A percentile compares a stretch with the other conserved stretches of the same genome.
These are phyloP conservation scores for Saccopteryx bilineata DNA, from an alignment of 2,113 vertebrate genomes.

Conservation along the genomic window DNA sequence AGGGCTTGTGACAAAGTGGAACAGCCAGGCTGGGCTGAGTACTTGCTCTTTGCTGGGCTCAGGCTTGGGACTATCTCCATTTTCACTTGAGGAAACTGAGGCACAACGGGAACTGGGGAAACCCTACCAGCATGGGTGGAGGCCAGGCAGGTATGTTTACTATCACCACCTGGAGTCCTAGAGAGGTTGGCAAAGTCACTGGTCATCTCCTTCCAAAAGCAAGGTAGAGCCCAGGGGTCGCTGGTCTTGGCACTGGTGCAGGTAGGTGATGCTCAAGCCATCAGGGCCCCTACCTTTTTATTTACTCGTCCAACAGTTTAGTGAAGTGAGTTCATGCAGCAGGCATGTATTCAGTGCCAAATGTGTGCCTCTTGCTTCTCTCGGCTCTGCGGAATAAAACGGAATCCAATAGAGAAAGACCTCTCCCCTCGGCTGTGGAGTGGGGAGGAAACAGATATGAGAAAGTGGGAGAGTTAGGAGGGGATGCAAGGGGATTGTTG, in stretches of 20 bases:
- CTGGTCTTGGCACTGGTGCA: too few species aligned
- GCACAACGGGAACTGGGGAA: neutral
- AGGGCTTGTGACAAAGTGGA: neutral
- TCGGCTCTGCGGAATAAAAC: neutral
- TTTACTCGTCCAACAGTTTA: rapidly evolving
- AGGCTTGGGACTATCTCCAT: neutral
- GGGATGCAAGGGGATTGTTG: neutral
- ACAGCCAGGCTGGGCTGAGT: neutral
- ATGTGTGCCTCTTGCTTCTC: neutral
- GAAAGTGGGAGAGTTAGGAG: rapidly evolving
- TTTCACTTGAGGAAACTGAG: neutral
- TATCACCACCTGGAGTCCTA: neutral
- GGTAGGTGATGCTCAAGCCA: neutral
- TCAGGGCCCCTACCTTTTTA: neutral
- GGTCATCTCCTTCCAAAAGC: neutral
- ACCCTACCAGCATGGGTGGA: neutral
- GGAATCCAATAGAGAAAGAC: neutral
- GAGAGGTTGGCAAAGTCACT: neutral
- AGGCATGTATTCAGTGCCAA: rapidly evolving
- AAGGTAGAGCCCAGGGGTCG: rapidly evolving
- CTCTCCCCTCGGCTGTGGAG: neutral
- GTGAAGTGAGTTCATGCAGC: neutral
- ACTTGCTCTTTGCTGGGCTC: neutral
- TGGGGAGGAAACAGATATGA: neutral
- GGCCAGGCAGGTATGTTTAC: neutral